Evolutionary conservation across 2,797 vertebrate genomes (phyloP).

Genomic region (Huso huso): DNA sequence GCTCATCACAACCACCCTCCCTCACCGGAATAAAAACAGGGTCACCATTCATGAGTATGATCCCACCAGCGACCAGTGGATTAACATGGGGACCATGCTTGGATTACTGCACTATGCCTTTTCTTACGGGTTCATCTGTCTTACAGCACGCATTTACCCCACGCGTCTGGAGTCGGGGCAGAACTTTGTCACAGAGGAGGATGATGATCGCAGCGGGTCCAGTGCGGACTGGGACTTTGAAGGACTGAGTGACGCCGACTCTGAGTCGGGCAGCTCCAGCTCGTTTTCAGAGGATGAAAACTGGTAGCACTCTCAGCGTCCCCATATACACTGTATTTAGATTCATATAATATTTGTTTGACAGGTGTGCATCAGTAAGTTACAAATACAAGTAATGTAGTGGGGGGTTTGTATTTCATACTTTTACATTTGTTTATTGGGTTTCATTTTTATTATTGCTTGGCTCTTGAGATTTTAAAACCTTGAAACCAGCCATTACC

Average conservation of each 20-base stretch:
- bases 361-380: background rate
- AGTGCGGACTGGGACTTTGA: conserved; percentile 84
- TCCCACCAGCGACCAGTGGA: conserved; percentile 62
- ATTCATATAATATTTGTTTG: background rate
- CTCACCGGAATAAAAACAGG: conserved; percentile 77
- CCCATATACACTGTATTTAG: background rate
- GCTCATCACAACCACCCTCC: conserved; percentile 69
- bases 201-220: conserved; percentile 78
- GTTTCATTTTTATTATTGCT: background rate
- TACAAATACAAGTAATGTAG: background rate
- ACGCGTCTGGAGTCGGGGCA: conserved; percentile 68
- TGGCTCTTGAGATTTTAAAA: background rate
- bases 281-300: conserved; percentile 77
- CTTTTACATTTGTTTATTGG: background rate
- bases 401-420: background rate
- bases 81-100: conserved; percentile 70
- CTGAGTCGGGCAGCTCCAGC: conserved; percentile 75
- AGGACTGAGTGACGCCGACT: conserved; percentile 72
- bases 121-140: conserved; percentile 69
- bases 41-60: conserved; percentile 78
- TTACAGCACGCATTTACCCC: conserved; percentile 74
- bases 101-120: conserved; percentile 61
- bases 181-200: conserved; percentile 70
- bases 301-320: conserved; percentile 42
- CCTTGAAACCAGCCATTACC: background rate